phyloP scores from a whole-genome alignment of 2,113 vertebrate genomes.

The Stercorarius parasiticus region DNA sequence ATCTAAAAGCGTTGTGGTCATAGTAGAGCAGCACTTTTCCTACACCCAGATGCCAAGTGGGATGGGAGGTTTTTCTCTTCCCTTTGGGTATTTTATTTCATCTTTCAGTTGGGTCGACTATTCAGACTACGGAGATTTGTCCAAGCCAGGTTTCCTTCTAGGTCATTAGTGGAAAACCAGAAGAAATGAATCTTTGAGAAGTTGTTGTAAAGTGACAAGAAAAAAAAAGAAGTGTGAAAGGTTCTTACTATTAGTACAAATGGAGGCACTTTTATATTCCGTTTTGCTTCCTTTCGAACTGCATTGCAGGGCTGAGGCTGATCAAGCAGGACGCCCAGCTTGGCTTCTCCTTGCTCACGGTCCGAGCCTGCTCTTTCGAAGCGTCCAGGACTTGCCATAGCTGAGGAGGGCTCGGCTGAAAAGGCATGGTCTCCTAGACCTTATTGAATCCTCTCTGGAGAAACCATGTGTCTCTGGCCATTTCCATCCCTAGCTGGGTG shows the following conservation, averaged over 20 bases:
- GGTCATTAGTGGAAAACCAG: not conserved
- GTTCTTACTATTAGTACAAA: not conserved
- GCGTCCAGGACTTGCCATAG: not conserved
- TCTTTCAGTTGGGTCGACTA: not conserved
- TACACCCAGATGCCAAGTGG: not conserved
- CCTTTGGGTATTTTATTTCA: not conserved
- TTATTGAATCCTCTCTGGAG: fast-evolving
- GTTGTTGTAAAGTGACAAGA: not conserved
- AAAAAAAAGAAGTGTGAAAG: not conserved
- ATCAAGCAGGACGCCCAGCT: fast-evolving
- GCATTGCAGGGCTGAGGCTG: not conserved
- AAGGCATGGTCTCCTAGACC: not conserved
- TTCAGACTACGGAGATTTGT: not conserved
- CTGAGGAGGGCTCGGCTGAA: not conserved
- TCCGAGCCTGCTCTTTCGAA: not conserved
- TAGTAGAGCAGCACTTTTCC: not conserved
- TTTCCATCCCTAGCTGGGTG: not conserved
- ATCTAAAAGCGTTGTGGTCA: not conserved
- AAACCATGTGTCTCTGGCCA: not conserved
- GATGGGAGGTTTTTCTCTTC: not conserved
- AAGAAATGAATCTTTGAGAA: not conserved
- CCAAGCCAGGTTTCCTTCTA: not conserved
- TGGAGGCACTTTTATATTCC: not conserved
- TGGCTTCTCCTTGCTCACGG: not conserved
- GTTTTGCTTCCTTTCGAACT: not conserved